phyloP scores from a whole-genome alignment of 2,888 invertebrate species.

The Drosophila borborema region DNA sequence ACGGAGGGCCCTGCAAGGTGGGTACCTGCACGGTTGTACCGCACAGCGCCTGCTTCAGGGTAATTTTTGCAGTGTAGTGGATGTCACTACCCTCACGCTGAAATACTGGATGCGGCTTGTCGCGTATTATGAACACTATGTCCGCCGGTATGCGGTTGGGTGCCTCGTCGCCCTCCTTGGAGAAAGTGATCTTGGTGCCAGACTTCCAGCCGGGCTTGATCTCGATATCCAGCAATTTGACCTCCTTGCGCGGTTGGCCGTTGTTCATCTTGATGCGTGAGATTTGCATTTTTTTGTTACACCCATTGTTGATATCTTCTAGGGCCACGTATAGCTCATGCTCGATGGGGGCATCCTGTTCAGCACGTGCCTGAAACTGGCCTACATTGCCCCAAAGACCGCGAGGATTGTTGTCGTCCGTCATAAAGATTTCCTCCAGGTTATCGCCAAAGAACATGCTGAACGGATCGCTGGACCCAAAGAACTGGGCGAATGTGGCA shows the following conservation, averaged over 20 bases:
- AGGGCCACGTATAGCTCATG: slow-evolving; percentile 96
- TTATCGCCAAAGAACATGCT: slow-evolving; percentile 96
- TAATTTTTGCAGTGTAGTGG: slow-evolving; percentile 93
- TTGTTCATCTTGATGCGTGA: slow-evolving; percentile 92
- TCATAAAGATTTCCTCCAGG: slow-evolving; percentile 87
- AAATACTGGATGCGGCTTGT: slow-evolving; percentile 95
- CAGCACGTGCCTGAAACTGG: slow-evolving; percentile 93
- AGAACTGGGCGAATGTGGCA: slow-evolving; percentile 99
- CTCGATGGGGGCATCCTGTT: slow-evolving; percentile 95
- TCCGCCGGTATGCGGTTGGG: slow-evolving; percentile 97
- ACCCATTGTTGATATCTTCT: slow-evolving; percentile 97
- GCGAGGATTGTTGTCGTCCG: slow-evolving; percentile 66
- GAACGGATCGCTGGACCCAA: slow-evolving; percentile 98
- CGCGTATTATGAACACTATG: slow-evolving; percentile 97
- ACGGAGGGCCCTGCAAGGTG: slow-evolving; percentile 92
- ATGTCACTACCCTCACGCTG: slow-evolving; percentile 97
- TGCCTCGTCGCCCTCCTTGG: slow-evolving; percentile 96
- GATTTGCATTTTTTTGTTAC: slow-evolving; percentile 99
- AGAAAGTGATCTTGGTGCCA: slow-evolving; percentile 98
- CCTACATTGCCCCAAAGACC: slow-evolving; percentile 87
- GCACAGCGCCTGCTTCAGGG: slow-evolving; percentile 95
- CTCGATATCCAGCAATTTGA: slow-evolving; percentile 92
- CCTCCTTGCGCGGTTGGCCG: slow-evolving; percentile 93
- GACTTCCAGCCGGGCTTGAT: slow-evolving; percentile 99
- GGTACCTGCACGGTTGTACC: slow-evolving; percentile 96